Evolutionary conservation across 2,888 invertebrate species (phyloP), one percentile per base, ranked within the genome.

Genomic region (Temnothorax unifasciatus): DNA sequence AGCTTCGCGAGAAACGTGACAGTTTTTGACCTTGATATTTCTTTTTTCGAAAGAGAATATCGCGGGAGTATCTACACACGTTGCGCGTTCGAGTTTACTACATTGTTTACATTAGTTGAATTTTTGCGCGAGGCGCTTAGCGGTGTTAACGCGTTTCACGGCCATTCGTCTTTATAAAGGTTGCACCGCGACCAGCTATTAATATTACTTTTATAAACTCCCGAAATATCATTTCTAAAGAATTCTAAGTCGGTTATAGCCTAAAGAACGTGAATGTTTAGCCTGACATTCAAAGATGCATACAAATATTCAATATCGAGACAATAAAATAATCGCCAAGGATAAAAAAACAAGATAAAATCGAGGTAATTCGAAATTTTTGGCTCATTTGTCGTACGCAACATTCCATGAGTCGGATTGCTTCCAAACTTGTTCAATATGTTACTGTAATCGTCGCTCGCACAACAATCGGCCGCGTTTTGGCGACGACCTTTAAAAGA

Each of bases 401-500:
- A 52, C 25, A 18, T 18, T 41, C 18, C 13, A 57, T 3, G 9
- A 66, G 29, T 66, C 34, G 61, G 34, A 3, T 75, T 3, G 44
- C 15, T 38, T 50, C 47, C 15, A 57, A 57, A 54, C 68, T 18
- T n/a, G 3, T 52, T 47, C 38, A 21, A 29, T 61, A 34, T 21
- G 38, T 25, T 52, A 21, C 38, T 38, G 38, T 25, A 52, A 64
- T 18, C 38, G 15, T 76, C 25, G 64, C 18, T 50, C 25, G 63
- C 47, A 6, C 50, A 63, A 50, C 50, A 76, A 64, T 64, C 52
- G 25, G 29, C 50, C 3, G 50, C n/a, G 38, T 64, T 76, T 66
- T 3, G 66, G 52, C 50, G 34, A 75, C 41, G 47, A 64, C 47
- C 71, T 63, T 86, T 83, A 54, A 21, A 52, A 59, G 61, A 73